Conservation (phyloP, 1,140 invertebrate species). For the Drosophila equinoxialis region DNA sequence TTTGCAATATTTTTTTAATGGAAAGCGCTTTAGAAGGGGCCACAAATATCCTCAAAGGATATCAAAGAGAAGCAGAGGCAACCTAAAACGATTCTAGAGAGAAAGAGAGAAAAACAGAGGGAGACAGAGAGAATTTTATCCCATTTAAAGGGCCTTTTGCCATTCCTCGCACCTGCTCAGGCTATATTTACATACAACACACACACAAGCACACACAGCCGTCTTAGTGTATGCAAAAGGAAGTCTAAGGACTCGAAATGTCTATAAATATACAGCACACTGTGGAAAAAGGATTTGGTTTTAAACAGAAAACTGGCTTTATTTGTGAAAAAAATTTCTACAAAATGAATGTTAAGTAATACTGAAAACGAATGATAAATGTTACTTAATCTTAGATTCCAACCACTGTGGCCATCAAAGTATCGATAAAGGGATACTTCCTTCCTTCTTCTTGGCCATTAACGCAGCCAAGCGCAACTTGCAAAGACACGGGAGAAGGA, state of each 20-base stretch:
- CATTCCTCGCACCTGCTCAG: slow-evolving; percentile 8
- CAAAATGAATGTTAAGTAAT: neutral
- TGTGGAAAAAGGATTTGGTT: neutral
- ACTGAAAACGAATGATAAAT: neutral
- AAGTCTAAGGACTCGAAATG: neutral
- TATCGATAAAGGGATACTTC: neutral
- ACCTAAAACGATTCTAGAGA: neutral
- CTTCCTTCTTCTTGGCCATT: neutral
- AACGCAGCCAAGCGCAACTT: neutral
- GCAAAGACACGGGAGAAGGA: neutral
- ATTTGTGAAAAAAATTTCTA: neutral
- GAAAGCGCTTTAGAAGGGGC: neutral
- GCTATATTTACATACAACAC: slow-evolving; percentile 7
- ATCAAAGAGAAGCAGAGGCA: neutral
- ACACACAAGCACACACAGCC: neutral
- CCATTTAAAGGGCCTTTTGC: neutral
- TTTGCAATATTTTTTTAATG: slow-evolving; percentile 7
- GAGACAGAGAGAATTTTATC: no score
- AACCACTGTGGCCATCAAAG: neutral
- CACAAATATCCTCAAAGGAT: neutral
- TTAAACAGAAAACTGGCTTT: neutral
- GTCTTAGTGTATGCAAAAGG: neutral
- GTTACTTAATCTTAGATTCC: neutral
- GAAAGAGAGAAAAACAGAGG: no score
- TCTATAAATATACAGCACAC: neutral